phyloP scores from a whole-genome alignment of 2,797 vertebrate species.

The Poeciliopsis presidionis region DNA sequence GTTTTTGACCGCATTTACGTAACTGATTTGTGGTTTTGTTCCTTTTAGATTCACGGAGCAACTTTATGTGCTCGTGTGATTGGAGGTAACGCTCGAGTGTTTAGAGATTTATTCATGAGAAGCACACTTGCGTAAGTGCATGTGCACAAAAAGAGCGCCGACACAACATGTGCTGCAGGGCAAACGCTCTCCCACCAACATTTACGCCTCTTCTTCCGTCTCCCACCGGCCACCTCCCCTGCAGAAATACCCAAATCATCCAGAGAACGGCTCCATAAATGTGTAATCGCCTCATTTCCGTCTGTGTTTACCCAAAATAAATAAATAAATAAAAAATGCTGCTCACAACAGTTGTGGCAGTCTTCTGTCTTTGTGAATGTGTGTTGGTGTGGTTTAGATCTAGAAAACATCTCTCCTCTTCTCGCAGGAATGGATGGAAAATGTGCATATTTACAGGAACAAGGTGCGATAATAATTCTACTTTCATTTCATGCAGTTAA shows the following conservation, averaged over 20 bases:
- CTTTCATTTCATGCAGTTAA: background rate
- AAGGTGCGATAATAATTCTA: background rate
- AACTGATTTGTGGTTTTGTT: background rate
- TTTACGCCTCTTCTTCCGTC: conserved; percentile 50
- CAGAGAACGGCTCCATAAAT: conserved; percentile 65
- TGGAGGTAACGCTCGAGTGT: background rate
- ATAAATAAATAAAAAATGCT: conserved; percentile 18
- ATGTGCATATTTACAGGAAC: background rate
- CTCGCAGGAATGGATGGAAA: background rate
- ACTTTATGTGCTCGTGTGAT: background rate
- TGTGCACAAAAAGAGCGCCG: conserved; percentile 7
- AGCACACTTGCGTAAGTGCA: conserved; percentile 7
- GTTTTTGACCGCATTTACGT: background rate
- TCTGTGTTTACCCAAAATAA: conserved; percentile 46
- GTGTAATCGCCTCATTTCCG: conserved; percentile 67
- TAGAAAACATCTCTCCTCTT: background rate
- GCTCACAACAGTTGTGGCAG: conserved; percentile 48
- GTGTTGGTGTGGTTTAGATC: conserved; percentile 8
- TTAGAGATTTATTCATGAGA: conserved; percentile 25
- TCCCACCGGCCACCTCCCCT: conserved; percentile 45
- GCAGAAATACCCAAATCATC: conserved; percentile 48
- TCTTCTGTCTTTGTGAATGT: conserved; percentile 11
- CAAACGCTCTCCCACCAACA: conserved; percentile 49
- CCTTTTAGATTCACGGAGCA: background rate
- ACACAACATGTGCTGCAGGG: conserved; percentile 39